Evolutionary conservation across 2,113 vertebrate species (phyloP), one percentile per base, ranked within the genome.

Genomic region (Misgurnus mizolepis): DNA sequence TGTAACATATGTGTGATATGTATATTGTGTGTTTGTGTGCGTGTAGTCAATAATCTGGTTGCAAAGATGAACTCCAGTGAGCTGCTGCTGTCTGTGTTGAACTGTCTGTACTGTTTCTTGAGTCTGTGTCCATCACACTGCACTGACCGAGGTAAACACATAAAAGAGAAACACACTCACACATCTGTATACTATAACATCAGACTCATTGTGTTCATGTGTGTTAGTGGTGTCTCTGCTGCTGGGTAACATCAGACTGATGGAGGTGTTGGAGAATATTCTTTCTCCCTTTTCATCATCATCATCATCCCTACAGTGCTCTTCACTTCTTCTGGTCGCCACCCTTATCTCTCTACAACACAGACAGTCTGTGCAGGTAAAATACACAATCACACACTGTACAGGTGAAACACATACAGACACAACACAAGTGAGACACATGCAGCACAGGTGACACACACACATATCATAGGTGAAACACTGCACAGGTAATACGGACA

Each of bases 31-130:
- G 11, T 82, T 8, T 85, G 41, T 79, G 58, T 85, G 73, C 82
- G 7, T 83, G 61, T 86, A 99, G 98, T 99, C 84, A 95, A 94
- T 89, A 96, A 92, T 84, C 88, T 98, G 75, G 93, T 93, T 27
- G 96, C 94, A 34, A 95, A 89, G 85, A 89, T 96, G 86, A 93
- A 90, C 67, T 87, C 91, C 0, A 74, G 61, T 3, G 88, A 93
- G 66, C 88, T 93, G 81, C 93, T 98, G 73, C 92, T 95, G 62
- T 95, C 95, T 27, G 95, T 95, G 84, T 87, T 99, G 86, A 98
- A 93, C 89, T 98, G 95, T 89, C 87, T 99, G 55, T 95, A 98
- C 84, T 95, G 94, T 90, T 93, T 87, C 90, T 93, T 98, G 85
- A 91, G 92, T 61, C 91, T 93, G 83, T 93, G 94, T 70, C 92